Conservation (phyloP, 2,888 invertebrate genomes). For the Ditula angustiorana region DNA sequence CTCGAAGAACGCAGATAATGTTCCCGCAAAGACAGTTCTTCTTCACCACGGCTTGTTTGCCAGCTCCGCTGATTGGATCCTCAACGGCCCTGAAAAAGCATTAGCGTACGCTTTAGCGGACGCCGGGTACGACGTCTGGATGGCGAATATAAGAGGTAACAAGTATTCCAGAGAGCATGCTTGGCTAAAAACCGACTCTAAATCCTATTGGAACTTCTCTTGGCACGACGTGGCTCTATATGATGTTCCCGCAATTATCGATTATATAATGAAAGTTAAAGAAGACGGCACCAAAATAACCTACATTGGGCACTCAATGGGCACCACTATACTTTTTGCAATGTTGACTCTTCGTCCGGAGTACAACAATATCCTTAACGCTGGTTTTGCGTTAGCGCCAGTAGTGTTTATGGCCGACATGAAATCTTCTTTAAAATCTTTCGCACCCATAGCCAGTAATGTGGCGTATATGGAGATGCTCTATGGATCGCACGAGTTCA, state of each 20-base stretch:
- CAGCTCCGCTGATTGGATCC: conserved; percentile 92
- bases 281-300: conserved; percentile 69
- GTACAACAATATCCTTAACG: conserved; percentile 87
- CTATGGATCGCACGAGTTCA: conserved; percentile 89
- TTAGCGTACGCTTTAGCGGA: conserved; percentile 89
- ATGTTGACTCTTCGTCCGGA: conserved; percentile 88
- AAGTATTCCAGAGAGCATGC: conserved; percentile 89
- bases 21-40: conserved; percentile 79
- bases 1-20: conserved; percentile 59
- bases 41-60: conserved; percentile 93
- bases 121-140: conserved; percentile 91
- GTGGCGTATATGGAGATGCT: conserved; percentile 86
- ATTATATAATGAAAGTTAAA: conserved; percentile 82
- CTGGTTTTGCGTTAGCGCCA: conserved; percentile 89
- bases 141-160: conserved; percentile 94
- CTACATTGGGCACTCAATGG: conserved; percentile 97
- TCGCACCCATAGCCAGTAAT: conserved; percentile 87
- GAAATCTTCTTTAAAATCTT: conserved; percentile 87
- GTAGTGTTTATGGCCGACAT: conserved; percentile 88
- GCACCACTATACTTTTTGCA: conserved; percentile 91
- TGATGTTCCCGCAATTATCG: conserved; percentile 94
- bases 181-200: conserved; percentile 80
- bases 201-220: conserved; percentile 90
- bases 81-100: conserved; percentile 88
- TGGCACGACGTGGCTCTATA: conserved; percentile 95